Conservation (phyloP, 2,888 invertebrate species). For the Galerucella pusilla region DNA sequence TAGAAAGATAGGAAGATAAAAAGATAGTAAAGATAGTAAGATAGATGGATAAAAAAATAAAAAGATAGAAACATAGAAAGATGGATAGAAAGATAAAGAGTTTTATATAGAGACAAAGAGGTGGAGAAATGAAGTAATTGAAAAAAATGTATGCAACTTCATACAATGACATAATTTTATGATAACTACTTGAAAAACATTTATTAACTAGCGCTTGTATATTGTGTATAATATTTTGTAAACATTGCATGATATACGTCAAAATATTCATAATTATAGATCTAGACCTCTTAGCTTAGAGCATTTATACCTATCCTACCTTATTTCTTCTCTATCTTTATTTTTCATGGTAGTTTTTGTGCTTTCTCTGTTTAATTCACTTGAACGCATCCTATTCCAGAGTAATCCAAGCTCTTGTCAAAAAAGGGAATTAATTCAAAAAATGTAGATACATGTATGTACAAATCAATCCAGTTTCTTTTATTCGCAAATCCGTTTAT, state of each 20-base stretch:
- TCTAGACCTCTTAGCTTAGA: conserved; percentile 13
- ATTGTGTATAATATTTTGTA: not conserved
- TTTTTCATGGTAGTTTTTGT: conserved; percentile 42
- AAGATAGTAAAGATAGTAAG: too few relatives aligned
- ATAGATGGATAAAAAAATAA: too few relatives aligned
- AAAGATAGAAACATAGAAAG: too few relatives aligned
- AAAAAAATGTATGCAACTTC: too few relatives aligned
- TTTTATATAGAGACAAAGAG: too few relatives aligned
- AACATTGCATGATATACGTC: conserved; percentile 3
- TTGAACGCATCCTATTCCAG: conserved; percentile 40
- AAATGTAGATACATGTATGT: not conserved
- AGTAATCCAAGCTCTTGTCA: conserved; percentile 7
- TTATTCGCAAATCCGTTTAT: not conserved
- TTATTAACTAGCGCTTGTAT: not conserved
- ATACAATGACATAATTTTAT: not conserved
- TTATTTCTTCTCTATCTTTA: conserved; percentile 27
- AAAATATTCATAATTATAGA: not conserved
- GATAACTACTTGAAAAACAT: not conserved
- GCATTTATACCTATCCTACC: conserved; percentile 33
- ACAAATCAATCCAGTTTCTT: not conserved
- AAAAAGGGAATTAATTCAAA: not conserved
- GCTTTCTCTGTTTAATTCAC: conserved; percentile 49
- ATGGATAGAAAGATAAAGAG: too few relatives aligned
- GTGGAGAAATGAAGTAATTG: too few relatives aligned
- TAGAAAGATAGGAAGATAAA: too few relatives aligned